These are phyloP conservation scores for Muscicapa comitata DNA, from an alignment of 2,797 vertebrate genomes.

Conservation along the genomic window DNA sequence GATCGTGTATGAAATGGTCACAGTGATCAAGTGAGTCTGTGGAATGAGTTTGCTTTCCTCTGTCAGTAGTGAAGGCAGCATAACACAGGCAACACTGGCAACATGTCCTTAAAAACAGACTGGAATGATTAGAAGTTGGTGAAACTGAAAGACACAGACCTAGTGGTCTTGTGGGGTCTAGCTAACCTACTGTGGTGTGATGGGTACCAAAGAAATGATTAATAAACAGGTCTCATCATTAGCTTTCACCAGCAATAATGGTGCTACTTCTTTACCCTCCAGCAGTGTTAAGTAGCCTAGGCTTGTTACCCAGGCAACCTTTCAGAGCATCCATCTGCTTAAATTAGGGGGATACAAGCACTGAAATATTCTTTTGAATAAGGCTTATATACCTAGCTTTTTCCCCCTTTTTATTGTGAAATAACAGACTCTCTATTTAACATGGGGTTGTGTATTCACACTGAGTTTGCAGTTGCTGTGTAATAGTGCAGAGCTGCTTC, in stretches of 20 bases:
- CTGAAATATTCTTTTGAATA: background rate
- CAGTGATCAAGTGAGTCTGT: background rate
- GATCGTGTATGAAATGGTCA: fast-evolving
- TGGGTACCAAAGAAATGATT: background rate
- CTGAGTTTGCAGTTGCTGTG: background rate
- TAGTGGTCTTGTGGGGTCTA: background rate
- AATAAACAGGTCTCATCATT: background rate
- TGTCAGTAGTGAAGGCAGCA: background rate
- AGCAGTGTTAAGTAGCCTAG: background rate
- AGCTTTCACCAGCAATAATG: background rate
- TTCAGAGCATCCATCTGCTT: background rate
- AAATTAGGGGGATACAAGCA: background rate
- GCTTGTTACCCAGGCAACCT: background rate
- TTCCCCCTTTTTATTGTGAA: background rate
- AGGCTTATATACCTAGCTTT: background rate
- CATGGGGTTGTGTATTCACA: background rate
- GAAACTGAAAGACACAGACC: background rate
- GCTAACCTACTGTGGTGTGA: background rate
- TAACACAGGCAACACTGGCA: background rate
- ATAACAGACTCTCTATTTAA: background rate
- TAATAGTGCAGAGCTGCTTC: background rate
- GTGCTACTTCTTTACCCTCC: background rate
- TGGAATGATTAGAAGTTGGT: background rate
- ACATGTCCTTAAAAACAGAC: background rate
- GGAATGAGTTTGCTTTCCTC: background rate